A percentile compares a stretch with the other conserved stretches of the same genome.
These are phyloP conservation scores for Girardinus metallicus DNA, from an alignment of 2,797 vertebrate genomes.

Conservation along the genomic window DNA sequence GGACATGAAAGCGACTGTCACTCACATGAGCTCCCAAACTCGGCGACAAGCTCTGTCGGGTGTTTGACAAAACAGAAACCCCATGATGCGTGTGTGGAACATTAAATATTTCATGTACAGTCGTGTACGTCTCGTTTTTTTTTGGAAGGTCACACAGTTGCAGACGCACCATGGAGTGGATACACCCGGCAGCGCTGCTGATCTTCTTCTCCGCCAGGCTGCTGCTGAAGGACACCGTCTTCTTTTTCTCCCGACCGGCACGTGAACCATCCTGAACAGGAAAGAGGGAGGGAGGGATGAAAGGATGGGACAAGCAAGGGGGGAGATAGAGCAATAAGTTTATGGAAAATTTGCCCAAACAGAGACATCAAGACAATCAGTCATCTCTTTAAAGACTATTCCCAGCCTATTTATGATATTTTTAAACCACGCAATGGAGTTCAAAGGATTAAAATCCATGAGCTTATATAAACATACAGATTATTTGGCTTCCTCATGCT, in stretches of 20 bases:
- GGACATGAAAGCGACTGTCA: constrained; percentile 16
- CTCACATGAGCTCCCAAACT: not conserved
- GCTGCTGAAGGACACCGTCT: constrained; percentile 96
- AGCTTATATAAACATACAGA: constrained; percentile 68
- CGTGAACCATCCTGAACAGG: constrained; percentile 87
- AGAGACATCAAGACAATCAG: constrained; percentile 12
- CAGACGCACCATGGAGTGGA: constrained; percentile 88
- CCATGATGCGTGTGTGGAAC: constrained; percentile 11
- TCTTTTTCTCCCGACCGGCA: constrained; percentile 90
- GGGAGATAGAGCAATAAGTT: not conserved
- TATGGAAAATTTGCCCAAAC: constrained; percentile 5
- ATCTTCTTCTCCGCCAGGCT: constrained; percentile 95
- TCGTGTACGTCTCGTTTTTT: constrained; percentile 17
- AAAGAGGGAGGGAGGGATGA: constrained; percentile 14
- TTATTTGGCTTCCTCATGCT: constrained; percentile 56
- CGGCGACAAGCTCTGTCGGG: constrained; percentile 6
- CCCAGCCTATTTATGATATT: constrained; percentile 33
- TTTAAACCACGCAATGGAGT: constrained; percentile 37
- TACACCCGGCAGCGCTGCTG: constrained; percentile 93
- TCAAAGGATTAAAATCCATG: constrained; percentile 61
- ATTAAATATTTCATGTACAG: constrained; percentile 35
- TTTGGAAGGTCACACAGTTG: constrained; percentile 20
- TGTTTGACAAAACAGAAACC: constrained; percentile 2
- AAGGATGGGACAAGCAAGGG: constrained; percentile 18
- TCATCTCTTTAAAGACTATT: constrained; percentile 21